phyloP scores from a whole-genome alignment of 2,888 invertebrate species.

The Scaptomyza polygonia region DNA sequence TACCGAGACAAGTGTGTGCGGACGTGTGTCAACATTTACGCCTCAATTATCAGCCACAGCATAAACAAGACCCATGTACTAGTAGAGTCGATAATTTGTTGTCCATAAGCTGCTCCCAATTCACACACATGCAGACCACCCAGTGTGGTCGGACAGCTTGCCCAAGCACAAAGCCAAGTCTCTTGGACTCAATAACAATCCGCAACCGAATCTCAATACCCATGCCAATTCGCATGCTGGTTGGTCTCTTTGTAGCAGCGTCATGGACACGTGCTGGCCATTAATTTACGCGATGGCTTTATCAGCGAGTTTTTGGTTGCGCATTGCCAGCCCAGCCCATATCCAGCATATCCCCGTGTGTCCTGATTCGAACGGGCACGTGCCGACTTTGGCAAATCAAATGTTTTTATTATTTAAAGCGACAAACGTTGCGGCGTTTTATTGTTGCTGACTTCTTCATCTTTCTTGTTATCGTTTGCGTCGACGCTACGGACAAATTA shows the following conservation, averaged over 20 bases:
- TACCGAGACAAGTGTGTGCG: conserved; percentile 18
- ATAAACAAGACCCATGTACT: conserved; percentile 33
- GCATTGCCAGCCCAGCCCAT: conserved; percentile 56
- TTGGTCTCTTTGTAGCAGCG: conserved; percentile 43
- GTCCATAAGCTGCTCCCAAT: conserved; percentile 62
- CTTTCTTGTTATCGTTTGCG: conserved; percentile 17
- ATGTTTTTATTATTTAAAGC: conserved; percentile 81
- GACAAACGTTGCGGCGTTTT: conserved; percentile 71
- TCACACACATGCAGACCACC: conserved; percentile 63
- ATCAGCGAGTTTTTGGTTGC: conserved; percentile 72
- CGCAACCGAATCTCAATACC: conserved; percentile 18
- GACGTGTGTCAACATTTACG: conserved; percentile 78
- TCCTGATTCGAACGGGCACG: conserved; percentile 59
- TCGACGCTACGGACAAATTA: conserved; percentile 71
- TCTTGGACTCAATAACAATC: conserved; percentile 4
- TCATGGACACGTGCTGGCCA: conserved; percentile 80
- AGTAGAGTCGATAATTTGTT: conserved; percentile 68
- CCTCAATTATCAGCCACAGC: conserved; percentile 68
- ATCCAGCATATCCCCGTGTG: conserved; percentile 2
- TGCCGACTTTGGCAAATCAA: conserved; percentile 77
- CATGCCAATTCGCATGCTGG: conserved; percentile 14
- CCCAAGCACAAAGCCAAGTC: conserved; percentile 34
- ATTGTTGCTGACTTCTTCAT: conserved; percentile 59
- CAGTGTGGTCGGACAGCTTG: conserved; percentile 61
- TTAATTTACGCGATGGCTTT: conserved; percentile 81